A percentile compares a stretch with the other conserved stretches of the same genome.
Conservation (phyloP, 2,113 vertebrate genomes). For the Rhinopomastus cyanomelas region DNA sequence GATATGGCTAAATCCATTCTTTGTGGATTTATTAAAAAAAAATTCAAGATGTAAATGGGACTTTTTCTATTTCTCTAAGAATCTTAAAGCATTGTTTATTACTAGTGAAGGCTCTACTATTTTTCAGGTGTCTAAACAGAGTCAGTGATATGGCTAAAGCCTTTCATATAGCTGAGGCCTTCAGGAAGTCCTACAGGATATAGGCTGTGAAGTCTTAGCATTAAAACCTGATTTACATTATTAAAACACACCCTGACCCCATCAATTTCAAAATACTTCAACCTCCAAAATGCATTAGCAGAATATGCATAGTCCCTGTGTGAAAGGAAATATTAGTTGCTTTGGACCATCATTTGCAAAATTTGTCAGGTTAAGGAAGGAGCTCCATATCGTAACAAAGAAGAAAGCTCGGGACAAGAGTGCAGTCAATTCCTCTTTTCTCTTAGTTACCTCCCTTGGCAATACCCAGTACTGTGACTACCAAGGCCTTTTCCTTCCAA, state of each 20-base stretch:
- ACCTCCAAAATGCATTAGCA: neutral
- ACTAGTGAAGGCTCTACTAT: neutral
- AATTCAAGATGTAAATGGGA: neutral
- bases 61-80: neutral
- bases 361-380: neutral
- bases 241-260: neutral
- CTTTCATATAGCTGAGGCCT: neutral
- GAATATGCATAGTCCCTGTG: neutral
- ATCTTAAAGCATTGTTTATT: neutral
- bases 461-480: neutral
- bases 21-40: neutral
- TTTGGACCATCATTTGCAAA: neutral
- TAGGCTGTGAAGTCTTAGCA: neutral
- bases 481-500: neutral
- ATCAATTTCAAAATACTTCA: neutral
- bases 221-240: neutral
- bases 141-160: neutral
- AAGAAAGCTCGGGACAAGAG: neutral
- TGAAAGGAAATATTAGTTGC: neutral
- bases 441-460: neutral
- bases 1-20: neutral
- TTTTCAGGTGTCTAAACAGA: neutral
- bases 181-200: neutral
- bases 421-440: neutral
- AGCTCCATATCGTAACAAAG: rapidly evolving